These are phyloP conservation scores for Pristionchus maxplancki DNA, from an alignment of 2,888 invertebrate genomes.

Conservation along the genomic window DNA sequence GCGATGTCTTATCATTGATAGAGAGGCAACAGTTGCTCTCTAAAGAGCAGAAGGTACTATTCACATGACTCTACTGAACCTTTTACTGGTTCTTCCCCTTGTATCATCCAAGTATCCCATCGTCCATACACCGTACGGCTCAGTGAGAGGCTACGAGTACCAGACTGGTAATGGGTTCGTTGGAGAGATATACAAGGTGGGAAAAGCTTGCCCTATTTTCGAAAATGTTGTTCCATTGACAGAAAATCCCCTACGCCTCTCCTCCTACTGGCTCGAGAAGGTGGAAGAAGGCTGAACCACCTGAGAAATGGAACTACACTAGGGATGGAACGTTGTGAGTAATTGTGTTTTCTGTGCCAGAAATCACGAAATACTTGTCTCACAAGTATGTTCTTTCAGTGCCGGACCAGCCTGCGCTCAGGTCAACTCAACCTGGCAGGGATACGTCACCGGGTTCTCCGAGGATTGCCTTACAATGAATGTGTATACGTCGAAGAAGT, in stretches of 20 bases:
- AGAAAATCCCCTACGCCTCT: conserved; percentile 27
- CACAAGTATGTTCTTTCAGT: neutral
- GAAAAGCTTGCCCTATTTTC: neutral
- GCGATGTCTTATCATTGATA: neutral
- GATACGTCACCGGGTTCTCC: neutral
- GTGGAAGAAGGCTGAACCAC: conserved; percentile 12
- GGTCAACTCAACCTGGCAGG: neutral
- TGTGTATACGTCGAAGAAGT: neutral
- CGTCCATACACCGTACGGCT: neutral
- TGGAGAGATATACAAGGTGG: neutral
- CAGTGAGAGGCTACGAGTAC: neutral
- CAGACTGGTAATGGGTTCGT: neutral
- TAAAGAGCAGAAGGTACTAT: neutral
- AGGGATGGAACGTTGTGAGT: neutral
- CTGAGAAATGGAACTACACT: conserved; percentile 2
- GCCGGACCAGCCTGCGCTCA: conserved; percentile 18
- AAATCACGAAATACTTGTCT: too few relatives aligned
- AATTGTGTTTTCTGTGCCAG: neutral
- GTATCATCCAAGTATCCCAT: neutral
- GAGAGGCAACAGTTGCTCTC: neutral
- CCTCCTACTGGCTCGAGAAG: neutral
- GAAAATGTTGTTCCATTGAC: neutral
- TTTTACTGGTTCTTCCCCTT: neutral
- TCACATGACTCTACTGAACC: neutral
- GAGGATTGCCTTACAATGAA: conserved; percentile 46